These are phyloP conservation scores for Regulus satrapa DNA, from an alignment of 2,113 vertebrate species.

Conservation along the genomic window DNA sequence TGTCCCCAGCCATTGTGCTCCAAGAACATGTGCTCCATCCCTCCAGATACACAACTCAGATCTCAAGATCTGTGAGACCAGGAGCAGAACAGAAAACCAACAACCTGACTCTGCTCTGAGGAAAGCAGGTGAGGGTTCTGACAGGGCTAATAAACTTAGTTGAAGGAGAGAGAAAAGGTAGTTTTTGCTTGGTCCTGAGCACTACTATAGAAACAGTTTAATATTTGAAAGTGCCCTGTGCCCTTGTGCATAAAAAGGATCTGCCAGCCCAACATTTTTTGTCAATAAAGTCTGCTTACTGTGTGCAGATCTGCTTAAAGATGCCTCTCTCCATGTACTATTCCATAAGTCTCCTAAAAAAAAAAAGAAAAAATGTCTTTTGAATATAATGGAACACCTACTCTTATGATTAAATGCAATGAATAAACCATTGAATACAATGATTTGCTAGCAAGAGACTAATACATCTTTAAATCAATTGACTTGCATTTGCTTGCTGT, in stretches of 20 bases:
- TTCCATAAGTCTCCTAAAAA: background rate
- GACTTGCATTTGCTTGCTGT: background rate
- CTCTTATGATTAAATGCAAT: background rate
- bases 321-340: background rate
- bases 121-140: background rate
- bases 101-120: background rate
- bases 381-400: constrained; percentile 1
- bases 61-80: background rate
- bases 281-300: background rate
- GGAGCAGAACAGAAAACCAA: background rate
- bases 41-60: background rate
- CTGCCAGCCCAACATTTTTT: background rate
- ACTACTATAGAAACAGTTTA: background rate
- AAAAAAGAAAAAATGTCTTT: background rate
- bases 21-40: background rate
- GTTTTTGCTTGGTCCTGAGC: background rate
- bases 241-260: background rate
- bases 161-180: background rate
- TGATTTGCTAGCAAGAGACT: constrained; percentile 20
- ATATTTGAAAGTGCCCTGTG: background rate
- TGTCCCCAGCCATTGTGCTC: background rate
- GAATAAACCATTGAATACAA: background rate
- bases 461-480: constrained; percentile 23
- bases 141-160: background rate
- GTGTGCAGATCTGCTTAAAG: background rate